Evolutionary conservation across 2,888 invertebrate species (phyloP).

Genomic region (Acanthoscelides obtectus): DNA sequence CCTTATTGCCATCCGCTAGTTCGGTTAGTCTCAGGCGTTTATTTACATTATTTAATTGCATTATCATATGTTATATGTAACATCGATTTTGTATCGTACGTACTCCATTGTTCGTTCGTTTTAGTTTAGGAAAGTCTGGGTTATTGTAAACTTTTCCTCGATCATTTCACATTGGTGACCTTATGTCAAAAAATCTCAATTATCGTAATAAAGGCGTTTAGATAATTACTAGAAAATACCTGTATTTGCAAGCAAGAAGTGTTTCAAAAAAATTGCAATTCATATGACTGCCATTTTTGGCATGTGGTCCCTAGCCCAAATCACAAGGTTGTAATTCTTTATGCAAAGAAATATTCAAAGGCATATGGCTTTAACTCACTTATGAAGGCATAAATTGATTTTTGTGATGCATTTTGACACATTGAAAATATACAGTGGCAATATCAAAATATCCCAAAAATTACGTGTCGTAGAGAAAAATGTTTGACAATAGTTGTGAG

Average conservation of each 20-base stretch:
- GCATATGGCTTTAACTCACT: background rate
- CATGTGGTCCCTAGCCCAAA: background rate
- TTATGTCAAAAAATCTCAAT: background rate
- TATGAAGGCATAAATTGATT: background rate
- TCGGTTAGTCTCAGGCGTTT: background rate
- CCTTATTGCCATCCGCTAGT: slow-evolving; percentile 88
- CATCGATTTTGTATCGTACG: background rate
- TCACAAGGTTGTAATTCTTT: background rate
- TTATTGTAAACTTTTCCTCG: too few species aligned
- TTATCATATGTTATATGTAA: too few species aligned
- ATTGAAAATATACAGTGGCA: too few species aligned
- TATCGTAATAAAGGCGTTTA: too few species aligned
- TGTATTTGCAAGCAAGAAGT: too few species aligned
- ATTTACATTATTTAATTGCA: background rate
- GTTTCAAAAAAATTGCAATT: too few species aligned
- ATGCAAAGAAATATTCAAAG: background rate
- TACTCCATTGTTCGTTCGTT: background rate
- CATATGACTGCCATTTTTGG: too few species aligned
- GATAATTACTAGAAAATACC: too few species aligned
- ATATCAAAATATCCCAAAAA: too few species aligned
- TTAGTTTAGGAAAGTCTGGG: background rate
- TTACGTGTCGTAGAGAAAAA: too few species aligned
- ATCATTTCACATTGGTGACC: background rate
- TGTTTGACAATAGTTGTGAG: too few species aligned
- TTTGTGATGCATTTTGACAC: too few species aligned